Conservation (phyloP, 2,888 invertebrate genomes). For the Suillia variegata region DNA sequence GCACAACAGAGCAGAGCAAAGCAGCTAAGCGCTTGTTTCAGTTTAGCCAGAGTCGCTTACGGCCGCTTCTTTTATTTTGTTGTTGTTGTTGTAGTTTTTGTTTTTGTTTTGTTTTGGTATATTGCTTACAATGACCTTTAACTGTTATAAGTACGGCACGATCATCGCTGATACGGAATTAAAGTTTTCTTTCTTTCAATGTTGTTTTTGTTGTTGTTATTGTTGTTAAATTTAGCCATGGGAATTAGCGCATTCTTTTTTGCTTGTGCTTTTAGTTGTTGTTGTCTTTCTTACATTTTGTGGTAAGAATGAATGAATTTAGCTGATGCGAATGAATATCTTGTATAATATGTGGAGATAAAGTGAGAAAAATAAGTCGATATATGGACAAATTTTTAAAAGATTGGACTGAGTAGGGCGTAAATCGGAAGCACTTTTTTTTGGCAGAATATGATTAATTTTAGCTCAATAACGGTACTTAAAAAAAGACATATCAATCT, state of each 20-base stretch:
- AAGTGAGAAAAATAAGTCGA: neutral
- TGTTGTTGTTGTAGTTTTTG: constrained; percentile 2
- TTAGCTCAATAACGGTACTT: too few relatives aligned
- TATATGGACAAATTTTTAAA: neutral
- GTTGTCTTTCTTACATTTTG: too few relatives aligned
- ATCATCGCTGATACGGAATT: constrained; percentile 39
- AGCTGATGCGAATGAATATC: neutral
- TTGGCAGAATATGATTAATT: too few relatives aligned
- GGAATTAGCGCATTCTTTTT: constrained; percentile 37
- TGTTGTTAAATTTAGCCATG: constrained; percentile 30
- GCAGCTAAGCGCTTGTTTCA: neutral
- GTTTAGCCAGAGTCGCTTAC: too few relatives aligned
- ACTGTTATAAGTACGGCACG: constrained; percentile 45
- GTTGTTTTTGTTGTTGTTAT: constrained; percentile 19
- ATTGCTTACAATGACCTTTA: constrained; percentile 40
- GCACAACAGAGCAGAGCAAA: too few relatives aligned
- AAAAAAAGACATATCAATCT: too few relatives aligned
- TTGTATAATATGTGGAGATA: neutral
- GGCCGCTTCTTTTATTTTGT: constrained; percentile 8
- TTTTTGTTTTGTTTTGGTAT: constrained; percentile 22
- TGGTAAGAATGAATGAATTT: constrained; percentile 24
- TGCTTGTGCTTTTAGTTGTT: too few relatives aligned
- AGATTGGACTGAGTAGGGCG: neutral
- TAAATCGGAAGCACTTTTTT: too few relatives aligned
- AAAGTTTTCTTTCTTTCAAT: constrained; percentile 21